phyloP scores from a whole-genome alignment of 2,113 vertebrate genomes.

The Ciconia maguari region DNA sequence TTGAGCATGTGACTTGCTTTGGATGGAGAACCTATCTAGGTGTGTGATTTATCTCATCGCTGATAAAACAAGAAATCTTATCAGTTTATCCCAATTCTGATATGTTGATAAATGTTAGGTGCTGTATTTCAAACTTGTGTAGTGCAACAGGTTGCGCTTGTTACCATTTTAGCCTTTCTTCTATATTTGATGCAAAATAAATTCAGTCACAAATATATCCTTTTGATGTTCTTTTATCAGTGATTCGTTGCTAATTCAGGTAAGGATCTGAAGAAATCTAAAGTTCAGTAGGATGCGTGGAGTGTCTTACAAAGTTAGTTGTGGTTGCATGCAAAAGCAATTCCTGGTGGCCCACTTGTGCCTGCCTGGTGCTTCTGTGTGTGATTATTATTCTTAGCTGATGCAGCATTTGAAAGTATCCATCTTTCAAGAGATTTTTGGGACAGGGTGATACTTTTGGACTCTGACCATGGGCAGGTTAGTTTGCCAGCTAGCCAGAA shows the following conservation, averaged over 20 bases:
- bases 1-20: neutral
- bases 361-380: neutral
- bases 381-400: neutral
- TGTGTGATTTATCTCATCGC: neutral
- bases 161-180: neutral
- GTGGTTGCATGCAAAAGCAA: neutral
- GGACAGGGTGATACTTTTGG: neutral
- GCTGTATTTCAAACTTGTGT: neutral
- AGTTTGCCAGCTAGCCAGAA: neutral
- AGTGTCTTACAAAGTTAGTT: neutral
- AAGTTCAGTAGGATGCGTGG: neutral
- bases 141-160: neutral
- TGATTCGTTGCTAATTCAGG: neutral
- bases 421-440: neutral
- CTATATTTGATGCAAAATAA: neutral
- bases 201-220: neutral
- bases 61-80: neutral
- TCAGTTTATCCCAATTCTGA: neutral
- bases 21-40: neutral
- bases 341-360: neutral
- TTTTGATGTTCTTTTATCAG: neutral
- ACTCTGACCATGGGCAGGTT: neutral
- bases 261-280: neutral
- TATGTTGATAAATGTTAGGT: neutral
- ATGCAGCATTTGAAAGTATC: neutral